Percentiles rank a stretch among this genome's conserved stretches.
These are phyloP conservation scores for Pseudorectes ferrugineus DNA, from an alignment of 2,113 vertebrate genomes.

Conservation along the genomic window DNA sequence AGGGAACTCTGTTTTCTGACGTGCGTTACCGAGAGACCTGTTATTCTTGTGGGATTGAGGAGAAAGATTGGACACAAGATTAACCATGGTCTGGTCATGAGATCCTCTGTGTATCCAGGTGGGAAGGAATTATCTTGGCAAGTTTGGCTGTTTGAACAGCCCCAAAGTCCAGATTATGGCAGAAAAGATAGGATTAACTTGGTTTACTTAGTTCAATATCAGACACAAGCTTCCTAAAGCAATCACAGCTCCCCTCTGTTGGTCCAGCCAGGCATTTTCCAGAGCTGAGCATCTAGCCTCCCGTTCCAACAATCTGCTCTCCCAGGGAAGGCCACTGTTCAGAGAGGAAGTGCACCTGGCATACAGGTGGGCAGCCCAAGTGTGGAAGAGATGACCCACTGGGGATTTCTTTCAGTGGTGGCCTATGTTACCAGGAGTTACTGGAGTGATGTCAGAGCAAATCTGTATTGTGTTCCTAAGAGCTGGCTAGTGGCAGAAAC, in stretches of 20 bases:
- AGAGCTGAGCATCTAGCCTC: not conserved
- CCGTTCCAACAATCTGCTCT: not conserved
- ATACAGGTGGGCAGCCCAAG: not conserved
- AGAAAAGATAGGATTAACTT: not conserved
- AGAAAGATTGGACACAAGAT: not conserved
- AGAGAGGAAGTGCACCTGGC: not conserved
- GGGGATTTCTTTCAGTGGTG: not conserved
- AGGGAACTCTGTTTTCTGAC: not conserved
- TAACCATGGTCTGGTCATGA: not conserved
- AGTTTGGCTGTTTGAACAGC: not conserved
- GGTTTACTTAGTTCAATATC: rapidly evolving
- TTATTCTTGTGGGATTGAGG: not conserved
- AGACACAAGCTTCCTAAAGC: not conserved
- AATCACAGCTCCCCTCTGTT: not conserved
- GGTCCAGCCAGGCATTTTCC: not conserved
- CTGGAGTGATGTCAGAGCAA: not conserved
- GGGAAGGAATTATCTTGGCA: not conserved
- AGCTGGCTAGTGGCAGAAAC: not conserved
- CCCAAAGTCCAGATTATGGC: not conserved
- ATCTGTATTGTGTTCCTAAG: not conserved
- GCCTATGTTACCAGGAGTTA: not conserved
- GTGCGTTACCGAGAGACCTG: not conserved
- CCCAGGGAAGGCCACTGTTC: not conserved
- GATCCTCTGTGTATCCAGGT: not conserved
- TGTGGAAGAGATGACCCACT: not conserved